phyloP scores from a whole-genome alignment of 2,797 vertebrate genomes.

The Carduelis carduelis region DNA sequence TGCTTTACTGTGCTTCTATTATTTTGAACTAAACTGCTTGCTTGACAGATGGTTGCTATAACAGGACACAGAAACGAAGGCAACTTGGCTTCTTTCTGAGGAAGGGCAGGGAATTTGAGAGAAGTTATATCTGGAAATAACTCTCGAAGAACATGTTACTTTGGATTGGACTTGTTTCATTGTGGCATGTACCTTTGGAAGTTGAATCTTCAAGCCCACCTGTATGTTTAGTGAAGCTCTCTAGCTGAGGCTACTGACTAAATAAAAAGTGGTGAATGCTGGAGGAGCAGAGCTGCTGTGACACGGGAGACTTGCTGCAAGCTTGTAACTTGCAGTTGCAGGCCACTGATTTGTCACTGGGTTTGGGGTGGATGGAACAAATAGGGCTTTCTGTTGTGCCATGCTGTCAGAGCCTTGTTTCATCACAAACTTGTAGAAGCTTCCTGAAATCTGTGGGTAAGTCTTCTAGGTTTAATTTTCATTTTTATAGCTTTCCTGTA shows the following conservation, averaged over 20 bases:
- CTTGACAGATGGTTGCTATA: slow-evolving; percentile 5
- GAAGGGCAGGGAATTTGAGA: neutral
- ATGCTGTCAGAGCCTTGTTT: neutral
- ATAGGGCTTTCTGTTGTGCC: neutral
- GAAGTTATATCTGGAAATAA: neutral
- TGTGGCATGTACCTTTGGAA: neutral
- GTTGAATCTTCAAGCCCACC: neutral
- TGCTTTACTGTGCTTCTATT: neutral
- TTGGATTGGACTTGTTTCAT: neutral
- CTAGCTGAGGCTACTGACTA: neutral
- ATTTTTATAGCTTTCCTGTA: neutral
- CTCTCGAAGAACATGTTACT: neutral
- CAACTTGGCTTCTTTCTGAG: neutral
- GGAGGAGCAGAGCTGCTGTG: neutral
- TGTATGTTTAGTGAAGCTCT: neutral
- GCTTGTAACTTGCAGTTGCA: neutral
- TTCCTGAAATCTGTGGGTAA: neutral
- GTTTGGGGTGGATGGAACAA: neutral
- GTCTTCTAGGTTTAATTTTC: neutral
- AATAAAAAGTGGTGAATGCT: neutral
- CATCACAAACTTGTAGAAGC: neutral
- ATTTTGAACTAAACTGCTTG: neutral
- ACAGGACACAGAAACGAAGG: neutral
- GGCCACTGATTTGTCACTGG: neutral
- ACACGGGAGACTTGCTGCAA: neutral